phyloP scores from a whole-genome alignment of 2,113 vertebrate species.

The Platichthys stellatus region DNA sequence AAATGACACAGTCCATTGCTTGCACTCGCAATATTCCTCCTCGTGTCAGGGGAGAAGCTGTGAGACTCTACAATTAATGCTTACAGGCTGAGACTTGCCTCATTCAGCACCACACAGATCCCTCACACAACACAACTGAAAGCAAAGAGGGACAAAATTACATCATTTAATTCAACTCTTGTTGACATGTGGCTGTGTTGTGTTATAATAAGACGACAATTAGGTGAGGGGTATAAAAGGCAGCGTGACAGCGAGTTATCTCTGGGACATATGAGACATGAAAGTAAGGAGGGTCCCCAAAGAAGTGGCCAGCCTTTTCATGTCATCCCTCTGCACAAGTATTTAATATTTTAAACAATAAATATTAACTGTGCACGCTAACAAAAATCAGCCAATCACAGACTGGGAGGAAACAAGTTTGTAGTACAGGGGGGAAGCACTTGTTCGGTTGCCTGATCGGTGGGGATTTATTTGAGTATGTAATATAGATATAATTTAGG shows the following conservation, averaged over 20 bases:
- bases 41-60: background rate
- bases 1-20: slow-evolving; percentile 77
- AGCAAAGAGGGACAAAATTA: slow-evolving; percentile 12
- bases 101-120: slow-evolving; percentile 23
- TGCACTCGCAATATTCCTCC: slow-evolving; percentile 59
- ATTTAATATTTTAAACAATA: too few relatives aligned
- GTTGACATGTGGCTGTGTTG: slow-evolving; percentile 30
- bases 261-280: background rate
- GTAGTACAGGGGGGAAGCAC: too few relatives aligned
- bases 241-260: slow-evolving; percentile 2
- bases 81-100: slow-evolving; percentile 54
- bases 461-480: too few relatives aligned
- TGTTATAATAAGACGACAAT: slow-evolving; percentile 29
- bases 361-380: too few relatives aligned
- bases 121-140: slow-evolving; percentile 7
- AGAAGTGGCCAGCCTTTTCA: background rate
- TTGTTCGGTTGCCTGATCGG: too few relatives aligned
- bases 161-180: slow-evolving; percentile 55
- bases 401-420: too few relatives aligned
- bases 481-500: too few relatives aligned
- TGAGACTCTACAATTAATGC: slow-evolving; percentile 62
- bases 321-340: background rate
- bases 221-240: slow-evolving; percentile 27
- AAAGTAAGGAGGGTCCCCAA: background rate
- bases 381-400: too few relatives aligned